Percentiles rank a stretch among this genome's conserved stretches.
These are phyloP conservation scores for Zaprionus gabonicus DNA, from an alignment of 1,140 invertebrate species.

Conservation along the genomic window DNA sequence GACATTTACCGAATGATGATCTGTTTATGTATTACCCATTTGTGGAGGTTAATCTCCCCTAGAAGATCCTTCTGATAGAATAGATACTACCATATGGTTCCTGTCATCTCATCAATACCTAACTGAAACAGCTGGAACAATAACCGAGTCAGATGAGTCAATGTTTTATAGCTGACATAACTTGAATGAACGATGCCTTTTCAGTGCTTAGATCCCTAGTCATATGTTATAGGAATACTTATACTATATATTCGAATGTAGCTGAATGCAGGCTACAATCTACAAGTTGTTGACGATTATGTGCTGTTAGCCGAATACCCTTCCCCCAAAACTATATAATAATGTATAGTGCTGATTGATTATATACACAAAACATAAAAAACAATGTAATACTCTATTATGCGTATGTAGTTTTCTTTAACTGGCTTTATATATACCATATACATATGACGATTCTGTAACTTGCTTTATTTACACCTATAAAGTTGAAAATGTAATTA, in stretches of 20 bases:
- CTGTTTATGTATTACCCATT: slow-evolving; percentile 3
- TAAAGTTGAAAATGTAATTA: slow-evolving; percentile 65
- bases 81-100: slow-evolving; percentile 20
- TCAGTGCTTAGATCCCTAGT: slow-evolving; percentile 39
- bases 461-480: slow-evolving; percentile 55
- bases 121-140: slow-evolving; percentile 48
- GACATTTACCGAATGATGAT: slow-evolving; percentile 42
- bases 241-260: slow-evolving; percentile 36
- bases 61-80: not conserved
- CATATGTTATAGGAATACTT: slow-evolving; percentile 32
- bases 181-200: slow-evolving; percentile 44
- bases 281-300: slow-evolving; percentile 66
- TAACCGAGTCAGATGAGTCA: slow-evolving; percentile 26
- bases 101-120: slow-evolving; percentile 12
- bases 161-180: slow-evolving; percentile 34
- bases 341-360: slow-evolving; percentile 33
- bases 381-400: slow-evolving; percentile 41
- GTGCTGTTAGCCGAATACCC: slow-evolving; percentile 62
- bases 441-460: not conserved
- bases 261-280: slow-evolving; percentile 13
- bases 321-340: slow-evolving; percentile 26
- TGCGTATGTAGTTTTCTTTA: slow-evolving; percentile 1
- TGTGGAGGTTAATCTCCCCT: not conserved
- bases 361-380: slow-evolving; percentile 27
- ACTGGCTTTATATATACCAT: slow-evolving; percentile 52